phyloP scores from a whole-genome alignment of 2,888 invertebrate species.

The Drosophila ustulata region DNA sequence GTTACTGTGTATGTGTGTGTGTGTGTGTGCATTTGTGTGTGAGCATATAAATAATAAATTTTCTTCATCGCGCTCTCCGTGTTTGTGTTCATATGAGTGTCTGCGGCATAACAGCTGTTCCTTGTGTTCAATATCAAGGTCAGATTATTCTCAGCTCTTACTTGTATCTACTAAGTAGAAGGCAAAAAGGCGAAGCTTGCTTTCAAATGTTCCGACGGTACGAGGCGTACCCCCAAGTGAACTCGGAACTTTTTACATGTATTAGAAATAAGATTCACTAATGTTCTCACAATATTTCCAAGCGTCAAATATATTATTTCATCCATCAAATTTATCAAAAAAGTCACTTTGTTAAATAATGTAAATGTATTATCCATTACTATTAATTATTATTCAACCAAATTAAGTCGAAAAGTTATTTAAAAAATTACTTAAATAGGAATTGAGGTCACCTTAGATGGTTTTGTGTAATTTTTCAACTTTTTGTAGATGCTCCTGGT shows the following conservation, averaged over 20 bases:
- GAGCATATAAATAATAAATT: constrained; percentile 75
- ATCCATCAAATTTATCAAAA: too few species aligned
- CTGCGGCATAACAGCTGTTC: constrained; percentile 67
- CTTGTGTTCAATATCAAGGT: constrained; percentile 76
- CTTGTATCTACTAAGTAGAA: background rate
- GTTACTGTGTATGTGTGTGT: constrained; percentile 25
- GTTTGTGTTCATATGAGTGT: constrained; percentile 38
- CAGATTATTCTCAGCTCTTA: constrained; percentile 41
- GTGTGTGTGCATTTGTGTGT: constrained; percentile 31
- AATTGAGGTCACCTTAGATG: too few species aligned
- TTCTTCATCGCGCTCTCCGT: constrained; percentile 43
- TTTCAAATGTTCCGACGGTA: constrained; percentile 24
- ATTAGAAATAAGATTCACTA: background rate
- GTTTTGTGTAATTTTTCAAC: too few species aligned
- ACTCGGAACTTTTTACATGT: background rate
- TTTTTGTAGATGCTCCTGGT: too few species aligned
- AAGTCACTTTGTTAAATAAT: too few species aligned
- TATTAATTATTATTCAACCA: too few species aligned
- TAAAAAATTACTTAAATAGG: too few species aligned
- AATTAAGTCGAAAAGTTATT: too few species aligned
- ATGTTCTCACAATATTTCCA: too few species aligned
- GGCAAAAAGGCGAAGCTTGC: background rate
- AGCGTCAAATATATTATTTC: too few species aligned
- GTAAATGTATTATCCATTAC: too few species aligned
- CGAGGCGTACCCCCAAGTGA: background rate